Conservation (phyloP, 2,113 vertebrate genomes). For the Xenus cinereus region DNA sequence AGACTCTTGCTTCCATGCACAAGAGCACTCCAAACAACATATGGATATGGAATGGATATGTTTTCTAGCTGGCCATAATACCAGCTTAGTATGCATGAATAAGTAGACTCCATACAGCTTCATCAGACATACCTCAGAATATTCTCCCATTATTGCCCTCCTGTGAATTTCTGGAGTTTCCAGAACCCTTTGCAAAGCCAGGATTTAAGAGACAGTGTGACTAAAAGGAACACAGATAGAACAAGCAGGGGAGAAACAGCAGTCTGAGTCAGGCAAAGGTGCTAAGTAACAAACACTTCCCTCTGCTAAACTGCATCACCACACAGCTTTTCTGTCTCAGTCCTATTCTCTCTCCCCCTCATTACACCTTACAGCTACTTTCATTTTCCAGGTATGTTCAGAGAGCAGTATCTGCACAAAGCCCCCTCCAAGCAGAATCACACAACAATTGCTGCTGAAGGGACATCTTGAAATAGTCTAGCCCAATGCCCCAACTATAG, state of each 20-base stretch:
- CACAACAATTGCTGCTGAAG: background rate
- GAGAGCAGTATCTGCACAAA: background rate
- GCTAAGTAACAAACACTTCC: background rate
- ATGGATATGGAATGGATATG: background rate
- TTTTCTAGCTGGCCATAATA: background rate
- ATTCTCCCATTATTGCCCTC: background rate
- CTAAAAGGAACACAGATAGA: background rate
- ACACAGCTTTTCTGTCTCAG: background rate
- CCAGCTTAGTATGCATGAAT: background rate
- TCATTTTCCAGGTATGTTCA: too few relatives aligned
- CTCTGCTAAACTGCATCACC: background rate
- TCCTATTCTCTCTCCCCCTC: background rate
- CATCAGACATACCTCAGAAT: background rate
- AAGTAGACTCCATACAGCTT: background rate
- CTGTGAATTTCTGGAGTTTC: background rate
- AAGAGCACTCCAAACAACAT: background rate
- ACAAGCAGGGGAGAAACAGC: background rate
- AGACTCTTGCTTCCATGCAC: background rate
- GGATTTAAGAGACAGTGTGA: background rate
- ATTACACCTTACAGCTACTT: background rate
- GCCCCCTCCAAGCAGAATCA: background rate
- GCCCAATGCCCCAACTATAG: background rate
- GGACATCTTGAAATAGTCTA: too few relatives aligned
- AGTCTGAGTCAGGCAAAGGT: background rate
- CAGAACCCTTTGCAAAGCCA: background rate